phyloP scores from a whole-genome alignment of 1,140 invertebrate species.

The Nilaparvata lugens region DNA sequence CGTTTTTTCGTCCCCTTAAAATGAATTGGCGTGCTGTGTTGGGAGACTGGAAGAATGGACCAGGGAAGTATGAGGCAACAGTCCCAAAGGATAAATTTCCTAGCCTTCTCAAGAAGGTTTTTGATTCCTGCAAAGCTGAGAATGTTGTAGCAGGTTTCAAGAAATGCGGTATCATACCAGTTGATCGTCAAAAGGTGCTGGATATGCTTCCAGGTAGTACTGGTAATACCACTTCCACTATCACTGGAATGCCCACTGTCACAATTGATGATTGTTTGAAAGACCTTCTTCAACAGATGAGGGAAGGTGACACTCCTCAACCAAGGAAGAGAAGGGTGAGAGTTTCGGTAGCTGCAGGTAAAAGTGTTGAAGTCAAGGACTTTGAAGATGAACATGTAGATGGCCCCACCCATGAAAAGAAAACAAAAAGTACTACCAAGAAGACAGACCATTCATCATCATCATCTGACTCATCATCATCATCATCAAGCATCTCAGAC shows the following conservation, averaged over 20 bases:
- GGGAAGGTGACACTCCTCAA: background rate
- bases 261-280: slow-evolving; percentile 4
- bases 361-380: background rate
- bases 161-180: slow-evolving; percentile 26
- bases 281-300: background rate
- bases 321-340: slow-evolving; percentile 4
- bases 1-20: slow-evolving; percentile 33
- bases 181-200: slow-evolving; percentile 22
- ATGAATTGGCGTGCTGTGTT: too few relatives aligned
- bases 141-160: slow-evolving; percentile 26
- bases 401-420: too few relatives aligned
- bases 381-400: too few relatives aligned
- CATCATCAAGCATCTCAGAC: too few relatives aligned
- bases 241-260: background rate
- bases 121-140: slow-evolving; percentile 14
- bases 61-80: slow-evolving; percentile 22
- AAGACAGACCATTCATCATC: too few relatives aligned
- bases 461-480: too few relatives aligned
- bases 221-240: background rate
- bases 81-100: slow-evolving; percentile 23
- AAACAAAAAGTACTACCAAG: too few relatives aligned
- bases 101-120: slow-evolving; percentile 22
- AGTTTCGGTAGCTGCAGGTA: background rate
- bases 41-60: slow-evolving; percentile 28
- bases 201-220: background rate